phyloP scores from a whole-genome alignment of 2,888 invertebrate species.

The Augochlorella aurata region DNA sequence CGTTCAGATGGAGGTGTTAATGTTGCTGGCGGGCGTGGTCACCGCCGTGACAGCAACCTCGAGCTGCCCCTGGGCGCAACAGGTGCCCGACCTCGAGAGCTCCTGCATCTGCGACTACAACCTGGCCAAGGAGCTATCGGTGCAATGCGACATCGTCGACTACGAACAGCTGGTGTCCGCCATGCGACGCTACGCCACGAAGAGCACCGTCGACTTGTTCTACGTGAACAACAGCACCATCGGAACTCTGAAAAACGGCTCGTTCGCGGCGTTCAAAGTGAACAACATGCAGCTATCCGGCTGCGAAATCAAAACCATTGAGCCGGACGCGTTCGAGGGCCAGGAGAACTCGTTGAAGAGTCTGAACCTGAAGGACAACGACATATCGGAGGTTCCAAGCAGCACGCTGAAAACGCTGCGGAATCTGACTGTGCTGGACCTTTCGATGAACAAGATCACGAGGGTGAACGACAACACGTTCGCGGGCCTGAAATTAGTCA shows the following conservation, averaged over 20 bases:
- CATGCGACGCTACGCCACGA: constrained; percentile 87
- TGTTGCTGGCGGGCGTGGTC: constrained; percentile 64
- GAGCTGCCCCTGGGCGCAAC: constrained; percentile 92
- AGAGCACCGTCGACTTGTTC: constrained; percentile 89
- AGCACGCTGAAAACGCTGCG: constrained; percentile 87
- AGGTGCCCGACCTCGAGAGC: constrained; percentile 89
- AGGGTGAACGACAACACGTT: constrained; percentile 90
- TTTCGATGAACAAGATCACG: constrained; percentile 91
- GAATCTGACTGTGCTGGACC: constrained; percentile 90
- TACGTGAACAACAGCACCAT: constrained; percentile 95
- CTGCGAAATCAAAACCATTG: constrained; percentile 89
- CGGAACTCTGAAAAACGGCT: constrained; percentile 86
- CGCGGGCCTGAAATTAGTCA: constrained; percentile 88
- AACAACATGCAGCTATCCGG: constrained; percentile 93
- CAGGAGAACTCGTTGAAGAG: constrained; percentile 91
- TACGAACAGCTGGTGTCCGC: constrained; percentile 89
- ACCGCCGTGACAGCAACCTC: constrained; percentile 80
- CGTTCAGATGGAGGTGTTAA: constrained; percentile 44
- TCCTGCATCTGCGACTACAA: constrained; percentile 95
- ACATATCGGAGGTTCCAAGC: constrained; percentile 90
- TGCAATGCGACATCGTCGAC: constrained; percentile 95
- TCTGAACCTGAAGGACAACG: constrained; percentile 93
- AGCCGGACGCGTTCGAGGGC: constrained; percentile 90
- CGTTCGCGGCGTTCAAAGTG: constrained; percentile 88
- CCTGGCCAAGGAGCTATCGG: constrained; percentile 91